A percentile compares a stretch with the other conserved stretches of the same genome.
Evolutionary conservation across 2,797 vertebrate species (phyloP).

Genomic region (Sebastolobus alascanus): DNA sequence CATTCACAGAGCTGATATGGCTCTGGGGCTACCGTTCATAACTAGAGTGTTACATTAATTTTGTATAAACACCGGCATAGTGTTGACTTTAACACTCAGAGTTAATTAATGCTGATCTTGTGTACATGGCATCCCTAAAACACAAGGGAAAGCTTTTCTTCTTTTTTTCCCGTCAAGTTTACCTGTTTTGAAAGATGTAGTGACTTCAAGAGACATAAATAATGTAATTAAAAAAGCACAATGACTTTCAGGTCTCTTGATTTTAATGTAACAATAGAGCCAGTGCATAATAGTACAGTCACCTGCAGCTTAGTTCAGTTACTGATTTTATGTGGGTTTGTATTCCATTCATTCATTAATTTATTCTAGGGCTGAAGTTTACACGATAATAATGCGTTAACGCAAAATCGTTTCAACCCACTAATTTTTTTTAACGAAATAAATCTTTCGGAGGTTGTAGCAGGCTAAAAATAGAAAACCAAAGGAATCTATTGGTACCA

Average conservation of each 20-base stretch:
- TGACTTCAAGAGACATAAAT: background rate
- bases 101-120: conserved; percentile 39
- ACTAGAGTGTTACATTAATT: conserved; percentile 37
- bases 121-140: background rate
- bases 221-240: background rate
- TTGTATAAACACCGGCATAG: conserved; percentile 23
- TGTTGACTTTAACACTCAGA: conserved; percentile 41
- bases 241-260: background rate
- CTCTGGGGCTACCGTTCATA: conserved; percentile 15
- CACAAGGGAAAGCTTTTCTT: background rate
- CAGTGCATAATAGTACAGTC: too few species aligned
- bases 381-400: accelerated
- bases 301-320: background rate
- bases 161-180: background rate
- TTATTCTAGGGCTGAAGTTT: background rate
- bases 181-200: background rate
- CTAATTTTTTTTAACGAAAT: too few species aligned
- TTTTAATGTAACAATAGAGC: background rate
- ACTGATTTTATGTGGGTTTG: background rate
- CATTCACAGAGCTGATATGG: conserved; percentile 23
- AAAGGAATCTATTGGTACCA: too few species aligned
- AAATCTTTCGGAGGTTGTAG: too few species aligned
- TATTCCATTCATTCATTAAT: background rate
- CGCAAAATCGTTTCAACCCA: too few species aligned
- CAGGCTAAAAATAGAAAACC: too few species aligned